Evolutionary conservation across 1,140 invertebrate species (phyloP), one percentile per base, ranked within the genome.

Genomic region (Phthorimaea operculella): DNA sequence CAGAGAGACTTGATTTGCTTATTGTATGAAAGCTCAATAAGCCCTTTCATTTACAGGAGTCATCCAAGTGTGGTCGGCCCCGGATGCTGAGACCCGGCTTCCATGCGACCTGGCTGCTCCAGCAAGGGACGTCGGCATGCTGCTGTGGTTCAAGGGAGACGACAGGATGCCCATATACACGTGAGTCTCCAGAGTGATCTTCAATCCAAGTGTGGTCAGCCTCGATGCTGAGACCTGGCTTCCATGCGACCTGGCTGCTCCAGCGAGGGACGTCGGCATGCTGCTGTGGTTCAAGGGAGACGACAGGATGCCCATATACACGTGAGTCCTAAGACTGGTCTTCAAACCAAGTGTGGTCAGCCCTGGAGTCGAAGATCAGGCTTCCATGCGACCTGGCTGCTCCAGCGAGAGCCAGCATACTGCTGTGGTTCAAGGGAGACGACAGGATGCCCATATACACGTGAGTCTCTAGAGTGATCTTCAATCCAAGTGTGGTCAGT

Each of bases 261-360:
- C 91, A 6, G 83, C 87, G 33, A 83, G 89, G 2, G 88, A 89
- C 58, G 94, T 95, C 66, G 89, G 89, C 17, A 91, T 95, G 50
- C 92, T 94, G 60, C 89, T 96, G 54, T 95, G 93, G 93, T 95
- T 94, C 81, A 93, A 93, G 78, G 93, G 94, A 71, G 89, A 90
- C 21, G 90, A 89, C 34, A 91, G 92, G 28, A 94, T 94, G 83
- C 93, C 94, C 12, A 87, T 95, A 34, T 95, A 95, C 83, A 94
- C 92, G 93, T 94, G 86, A 90, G 87, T n/a, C n/a, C n/a, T n/a
- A n/a, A n/a, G n/a, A n/a, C n/a, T n/a, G n/a, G n/a, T n/a, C n/a
- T n/a, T n/a, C n/a, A n/a, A n/a, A n/a, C 45, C 78, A 83, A 66
- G 87, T 95, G 14, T 93, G 92, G 90, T 92, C 90, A 7, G 88